Conservation (phyloP, 2,888 invertebrate genomes). For the Smittia sp. region DNA sequence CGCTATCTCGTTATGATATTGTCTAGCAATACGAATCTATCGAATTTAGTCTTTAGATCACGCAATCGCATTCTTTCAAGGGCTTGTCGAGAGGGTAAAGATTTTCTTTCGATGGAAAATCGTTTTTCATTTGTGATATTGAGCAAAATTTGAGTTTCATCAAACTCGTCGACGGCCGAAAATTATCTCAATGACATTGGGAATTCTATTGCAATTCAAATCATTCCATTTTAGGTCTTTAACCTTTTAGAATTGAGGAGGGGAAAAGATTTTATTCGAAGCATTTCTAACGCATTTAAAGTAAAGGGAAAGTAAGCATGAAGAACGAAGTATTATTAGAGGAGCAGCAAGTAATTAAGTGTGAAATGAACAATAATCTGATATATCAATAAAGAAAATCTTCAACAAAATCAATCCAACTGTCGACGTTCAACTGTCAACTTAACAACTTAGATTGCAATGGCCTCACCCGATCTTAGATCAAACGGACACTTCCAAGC, state of each 20-base stretch:
- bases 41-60: slow-evolving; percentile 3
- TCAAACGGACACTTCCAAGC: no score
- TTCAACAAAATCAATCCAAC: not conserved
- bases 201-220: slow-evolving; percentile 8
- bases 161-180: not conserved
- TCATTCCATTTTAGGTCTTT: slow-evolving; percentile 12
- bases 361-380: slow-evolving; percentile 24
- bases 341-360: not conserved
- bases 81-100: not conserved
- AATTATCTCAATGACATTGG: not conserved
- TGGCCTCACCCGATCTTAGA: not conserved
- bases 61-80: not conserved
- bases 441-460: not conserved
- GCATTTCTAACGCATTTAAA: slow-evolving; percentile 10
- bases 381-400: not conserved
- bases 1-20: not conserved
- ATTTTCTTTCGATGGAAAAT: not conserved
- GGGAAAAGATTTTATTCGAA: not conserved
- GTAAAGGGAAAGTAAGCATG: not conserved
- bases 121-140: slow-evolving; percentile 8
- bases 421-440: slow-evolving; percentile 8
- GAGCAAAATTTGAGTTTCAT: not conserved
- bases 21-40: not conserved
- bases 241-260: not conserved
- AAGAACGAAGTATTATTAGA: not conserved